A percentile compares a stretch with the other conserved stretches of the same genome.
phyloP scores from a whole-genome alignment of 2,888 invertebrate genomes.

The Bugula neritina region DNA sequence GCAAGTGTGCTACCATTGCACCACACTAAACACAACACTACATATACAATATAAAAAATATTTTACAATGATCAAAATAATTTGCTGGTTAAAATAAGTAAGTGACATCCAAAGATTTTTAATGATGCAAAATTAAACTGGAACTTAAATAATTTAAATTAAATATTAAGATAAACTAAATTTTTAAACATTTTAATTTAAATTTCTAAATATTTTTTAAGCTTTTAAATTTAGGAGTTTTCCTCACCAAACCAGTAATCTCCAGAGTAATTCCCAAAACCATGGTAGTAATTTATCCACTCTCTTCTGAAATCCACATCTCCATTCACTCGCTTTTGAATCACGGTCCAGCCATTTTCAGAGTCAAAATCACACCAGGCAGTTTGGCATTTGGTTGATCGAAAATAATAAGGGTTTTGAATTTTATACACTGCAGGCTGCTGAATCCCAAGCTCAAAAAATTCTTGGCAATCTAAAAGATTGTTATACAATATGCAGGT shows the following conservation, averaged over 20 bases:
- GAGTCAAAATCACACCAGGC: background rate
- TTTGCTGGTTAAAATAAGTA: too few relatives aligned
- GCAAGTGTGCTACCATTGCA: too few relatives aligned
- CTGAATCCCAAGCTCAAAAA: background rate
- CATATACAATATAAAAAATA: too few relatives aligned
- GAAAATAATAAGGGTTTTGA: background rate
- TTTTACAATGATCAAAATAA: too few relatives aligned
- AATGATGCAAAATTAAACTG: too few relatives aligned
- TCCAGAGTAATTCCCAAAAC: background rate
- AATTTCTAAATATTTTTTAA: too few relatives aligned
- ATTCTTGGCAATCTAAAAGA: background rate
- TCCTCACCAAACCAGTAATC: background rate
- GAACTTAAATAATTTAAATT: too few relatives aligned
- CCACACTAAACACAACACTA: too few relatives aligned
- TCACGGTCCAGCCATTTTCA: background rate
- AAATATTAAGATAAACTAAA: too few relatives aligned
- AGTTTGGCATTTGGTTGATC: background rate
- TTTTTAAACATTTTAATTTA: too few relatives aligned
- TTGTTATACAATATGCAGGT: too few relatives aligned
- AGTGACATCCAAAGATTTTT: too few relatives aligned
- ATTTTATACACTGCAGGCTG: background rate
- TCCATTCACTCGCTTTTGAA: background rate
- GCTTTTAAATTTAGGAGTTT: background rate
- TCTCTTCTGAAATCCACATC: background rate
- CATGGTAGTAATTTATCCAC: background rate